These are phyloP conservation scores for Sphaerophoria rueppellii DNA, from an alignment of 2,888 invertebrate genomes.

Conservation along the genomic window DNA sequence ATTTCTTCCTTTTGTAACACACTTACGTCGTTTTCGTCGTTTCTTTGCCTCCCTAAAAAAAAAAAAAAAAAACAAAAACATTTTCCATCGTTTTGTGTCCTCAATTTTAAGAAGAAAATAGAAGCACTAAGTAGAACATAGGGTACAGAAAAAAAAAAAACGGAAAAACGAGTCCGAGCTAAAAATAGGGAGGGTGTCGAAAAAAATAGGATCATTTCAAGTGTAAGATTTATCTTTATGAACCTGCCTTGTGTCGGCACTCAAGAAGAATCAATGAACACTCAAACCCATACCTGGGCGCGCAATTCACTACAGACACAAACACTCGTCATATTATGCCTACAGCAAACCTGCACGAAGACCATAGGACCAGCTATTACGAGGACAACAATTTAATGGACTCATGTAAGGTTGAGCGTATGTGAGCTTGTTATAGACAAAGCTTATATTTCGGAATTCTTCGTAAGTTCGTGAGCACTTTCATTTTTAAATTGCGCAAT, in stretches of 20 bases:
- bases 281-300: background rate
- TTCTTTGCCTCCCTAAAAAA: background rate
- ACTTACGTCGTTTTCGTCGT: constrained; percentile 15
- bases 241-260: constrained; percentile 60
- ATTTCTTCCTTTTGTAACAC: constrained; percentile 55
- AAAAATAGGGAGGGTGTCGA: constrained; percentile 45
- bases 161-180: constrained; percentile 30
- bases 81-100: background rate
- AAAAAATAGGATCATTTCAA: constrained; percentile 57
- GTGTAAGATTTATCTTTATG: constrained; percentile 71
- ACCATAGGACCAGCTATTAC: background rate
- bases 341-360: constrained; percentile 7
- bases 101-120: constrained; percentile 10
- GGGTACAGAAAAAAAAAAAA: constrained; percentile 26
- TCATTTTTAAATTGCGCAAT: constrained; percentile 69
- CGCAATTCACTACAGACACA: background rate
- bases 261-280: constrained; percentile 54
- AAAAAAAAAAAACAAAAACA: constrained; percentile 4
- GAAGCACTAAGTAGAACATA: too few species aligned
- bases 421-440: constrained; percentile 22
- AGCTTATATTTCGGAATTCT: constrained; percentile 31
- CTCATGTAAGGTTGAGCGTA: constrained; percentile 21
- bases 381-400: constrained; percentile 54
- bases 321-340: background rate
- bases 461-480: constrained; percentile 47